Percentiles rank a stretch among this genome's conserved stretches.
Evolutionary conservation across 1,140 invertebrate genomes (phyloP).

Genomic region (Bombus haemorrhoidalis): DNA sequence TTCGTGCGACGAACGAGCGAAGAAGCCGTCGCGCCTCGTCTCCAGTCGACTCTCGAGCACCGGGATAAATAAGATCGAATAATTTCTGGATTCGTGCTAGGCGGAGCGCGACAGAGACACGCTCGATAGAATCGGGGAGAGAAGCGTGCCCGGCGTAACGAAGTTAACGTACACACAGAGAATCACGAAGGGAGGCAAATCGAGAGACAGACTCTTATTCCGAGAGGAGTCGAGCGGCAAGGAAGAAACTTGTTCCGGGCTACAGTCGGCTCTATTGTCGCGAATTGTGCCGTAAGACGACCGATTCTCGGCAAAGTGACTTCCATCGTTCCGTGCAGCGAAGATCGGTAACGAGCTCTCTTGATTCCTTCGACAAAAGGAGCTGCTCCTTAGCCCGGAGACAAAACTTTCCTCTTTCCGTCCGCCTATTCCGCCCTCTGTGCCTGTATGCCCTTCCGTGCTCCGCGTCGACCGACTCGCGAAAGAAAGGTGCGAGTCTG

Average conservation of each 20-base stretch:
- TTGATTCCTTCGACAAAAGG: conserved; percentile 48
- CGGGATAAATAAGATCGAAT: no score
- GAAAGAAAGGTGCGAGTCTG: background rate
- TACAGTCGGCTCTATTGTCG: conserved; percentile 49
- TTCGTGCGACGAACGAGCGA: no score
- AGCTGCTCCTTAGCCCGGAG: background rate
- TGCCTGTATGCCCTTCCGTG: background rate
- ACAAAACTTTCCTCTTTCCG: conserved; percentile 18
- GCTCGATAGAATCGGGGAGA: conserved; percentile 16
- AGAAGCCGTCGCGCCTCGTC: no score
- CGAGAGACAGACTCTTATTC: conserved; percentile 18
- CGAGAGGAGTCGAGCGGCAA: conserved; percentile 6
- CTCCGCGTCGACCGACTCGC: no score
- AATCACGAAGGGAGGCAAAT: conserved; percentile 42
- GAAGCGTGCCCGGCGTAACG: conserved; percentile 45
- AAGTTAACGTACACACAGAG: conserved; percentile 53
- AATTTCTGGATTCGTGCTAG: no score
- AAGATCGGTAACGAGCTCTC: conserved; percentile 41
- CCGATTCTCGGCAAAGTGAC: conserved; percentile 27
- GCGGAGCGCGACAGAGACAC: background rate
- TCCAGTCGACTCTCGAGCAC: no score
- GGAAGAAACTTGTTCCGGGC: conserved; percentile 45
- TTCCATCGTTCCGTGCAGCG: conserved; percentile 40
- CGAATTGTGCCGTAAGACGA: conserved; percentile 27
- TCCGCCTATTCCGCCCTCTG: background rate